Conservation (phyloP, 2,113 vertebrate species). For the Dolichotis patagonum region DNA sequence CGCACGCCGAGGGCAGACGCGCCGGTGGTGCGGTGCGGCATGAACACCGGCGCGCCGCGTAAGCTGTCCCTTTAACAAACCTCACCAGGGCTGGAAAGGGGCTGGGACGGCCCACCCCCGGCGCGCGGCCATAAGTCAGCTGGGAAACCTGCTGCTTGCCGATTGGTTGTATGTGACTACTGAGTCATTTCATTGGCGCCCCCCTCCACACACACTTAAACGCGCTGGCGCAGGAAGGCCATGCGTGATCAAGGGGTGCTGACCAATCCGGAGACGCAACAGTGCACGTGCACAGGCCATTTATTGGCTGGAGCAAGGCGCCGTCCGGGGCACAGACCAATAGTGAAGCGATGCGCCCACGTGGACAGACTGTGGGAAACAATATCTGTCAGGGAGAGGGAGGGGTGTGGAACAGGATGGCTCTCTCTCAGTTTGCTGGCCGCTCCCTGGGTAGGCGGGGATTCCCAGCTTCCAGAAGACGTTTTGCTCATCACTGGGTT, state of each 20-base stretch:
- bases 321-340: slow-evolving; percentile 61
- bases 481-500: not conserved
- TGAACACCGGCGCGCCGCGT: not conserved
- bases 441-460: slow-evolving; percentile 69
- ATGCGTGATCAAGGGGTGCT: slow-evolving; percentile 78
- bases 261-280: slow-evolving; percentile 72
- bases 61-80: slow-evolving; percentile 81
- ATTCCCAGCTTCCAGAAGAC: not conserved
- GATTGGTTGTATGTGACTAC: slow-evolving; percentile 61
- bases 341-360: slow-evolving; percentile 74
- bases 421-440: not conserved
- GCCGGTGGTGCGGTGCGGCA: not conserved
- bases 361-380: slow-evolving; percentile 86
- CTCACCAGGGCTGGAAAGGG: not conserved
- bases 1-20: not conserved
- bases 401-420: not conserved
- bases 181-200: slow-evolving; percentile 70
- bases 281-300: slow-evolving; percentile 82
- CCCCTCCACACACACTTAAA: not conserved
- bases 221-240: slow-evolving; percentile 10
- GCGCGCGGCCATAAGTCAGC: slow-evolving; percentile 58
- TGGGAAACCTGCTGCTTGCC: not conserved
- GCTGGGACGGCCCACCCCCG: slow-evolving; percentile 55
- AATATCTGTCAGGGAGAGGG: slow-evolving; percentile 52
- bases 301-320: slow-evolving; percentile 75